These are phyloP conservation scores for Drosophila kepulauana DNA, from an alignment of 1,140 invertebrate genomes.

Conservation along the genomic window DNA sequence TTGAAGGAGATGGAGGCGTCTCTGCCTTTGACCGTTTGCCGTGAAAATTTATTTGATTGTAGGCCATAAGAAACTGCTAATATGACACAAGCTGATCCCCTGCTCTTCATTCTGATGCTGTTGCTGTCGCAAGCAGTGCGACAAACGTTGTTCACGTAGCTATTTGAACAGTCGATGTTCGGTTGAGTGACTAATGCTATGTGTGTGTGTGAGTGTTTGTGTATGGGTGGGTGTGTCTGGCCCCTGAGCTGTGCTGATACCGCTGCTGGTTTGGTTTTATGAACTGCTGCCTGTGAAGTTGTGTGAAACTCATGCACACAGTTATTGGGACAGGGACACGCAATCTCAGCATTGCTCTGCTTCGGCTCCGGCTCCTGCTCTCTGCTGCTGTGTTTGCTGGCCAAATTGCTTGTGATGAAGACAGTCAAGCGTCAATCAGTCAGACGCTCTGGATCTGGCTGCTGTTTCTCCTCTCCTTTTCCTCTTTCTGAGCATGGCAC, in stretches of 20 bases:
- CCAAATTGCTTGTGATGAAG: constrained; percentile 83
- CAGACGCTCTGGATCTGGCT: constrained; percentile 48
- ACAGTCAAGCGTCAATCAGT: constrained; percentile 69
- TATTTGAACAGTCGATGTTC: constrained; percentile 36
- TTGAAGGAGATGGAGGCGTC: background rate
- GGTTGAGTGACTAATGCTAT: constrained; percentile 29
- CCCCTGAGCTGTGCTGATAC: constrained; percentile 26
- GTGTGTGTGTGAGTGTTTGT: background rate
- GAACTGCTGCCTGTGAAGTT: constrained; percentile 78
- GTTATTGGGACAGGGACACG: constrained; percentile 55
- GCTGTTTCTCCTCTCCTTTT: constrained; percentile 16
- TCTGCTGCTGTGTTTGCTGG: constrained; percentile 65
- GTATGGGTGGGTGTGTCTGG: constrained; percentile 44
- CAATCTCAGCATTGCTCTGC: constrained; percentile 67
- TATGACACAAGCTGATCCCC: constrained; percentile 75
- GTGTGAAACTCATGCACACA: constrained; percentile 29
- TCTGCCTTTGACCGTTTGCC: constrained; percentile 76
- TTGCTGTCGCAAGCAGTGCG: constrained; percentile 15
- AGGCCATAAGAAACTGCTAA: constrained; percentile 79
- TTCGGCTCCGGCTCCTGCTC: background rate
- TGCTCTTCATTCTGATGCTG: constrained; percentile 13
- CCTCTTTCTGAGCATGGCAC: constrained; percentile 43
- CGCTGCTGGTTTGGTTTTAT: constrained; percentile 79
- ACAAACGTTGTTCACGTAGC: constrained; percentile 26
- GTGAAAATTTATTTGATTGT: constrained; percentile 84